Evolutionary conservation across 2,797 vertebrate species (phyloP), one percentile per base, ranked within the genome.

Genomic region (Eremophila alpestris): DNA sequence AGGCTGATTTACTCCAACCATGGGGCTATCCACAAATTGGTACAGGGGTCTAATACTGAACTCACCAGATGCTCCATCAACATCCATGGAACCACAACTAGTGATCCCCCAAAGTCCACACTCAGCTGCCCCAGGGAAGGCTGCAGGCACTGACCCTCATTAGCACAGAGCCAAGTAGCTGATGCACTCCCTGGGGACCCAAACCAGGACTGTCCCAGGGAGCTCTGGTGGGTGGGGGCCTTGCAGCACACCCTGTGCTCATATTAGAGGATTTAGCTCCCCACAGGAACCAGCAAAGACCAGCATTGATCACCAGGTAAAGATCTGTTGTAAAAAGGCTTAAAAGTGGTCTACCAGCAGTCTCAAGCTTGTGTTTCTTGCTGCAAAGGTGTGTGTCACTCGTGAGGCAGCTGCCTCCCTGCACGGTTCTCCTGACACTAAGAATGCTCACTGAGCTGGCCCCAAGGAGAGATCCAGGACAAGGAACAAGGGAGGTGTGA

Each of bases 371-470:
- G 8, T 40, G 18, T 14, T 49, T 34, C 48, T 32, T 29, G 9
- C 45, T 16, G 10, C 12, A 29, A 17, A 16, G 3, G 6, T 3
- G 3, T 20, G 23, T 46, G 54, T n/a, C 63, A 26, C 30, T 14
- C 0, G 0, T 5, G 29, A 41, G 46, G 40, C 23, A 30, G 4
- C n/a, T 12, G 32, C 43, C 34, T 0, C 0, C 64, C 16, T 2
- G 20, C 7, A 2, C 3, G 34, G 13, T 15, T 38, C 18, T 36
- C 27, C 30, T 32, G 45, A n/a, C n/a, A n/a, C n/a, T n/a, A n/a
- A n/a, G n/a, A 41, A 7, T 1, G 5, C 27, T 55, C 15, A 2
- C 26, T 12, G 1, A 6, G 20, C 6, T 22, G 58, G 23, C 18
- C 34, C 18, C 0, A 0, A 30, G 59, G 73, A 34, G 36, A 38